These are phyloP conservation scores for Tragelaphus scriptus DNA, from an alignment of 2,113 vertebrate species.

Conservation along the genomic window DNA sequence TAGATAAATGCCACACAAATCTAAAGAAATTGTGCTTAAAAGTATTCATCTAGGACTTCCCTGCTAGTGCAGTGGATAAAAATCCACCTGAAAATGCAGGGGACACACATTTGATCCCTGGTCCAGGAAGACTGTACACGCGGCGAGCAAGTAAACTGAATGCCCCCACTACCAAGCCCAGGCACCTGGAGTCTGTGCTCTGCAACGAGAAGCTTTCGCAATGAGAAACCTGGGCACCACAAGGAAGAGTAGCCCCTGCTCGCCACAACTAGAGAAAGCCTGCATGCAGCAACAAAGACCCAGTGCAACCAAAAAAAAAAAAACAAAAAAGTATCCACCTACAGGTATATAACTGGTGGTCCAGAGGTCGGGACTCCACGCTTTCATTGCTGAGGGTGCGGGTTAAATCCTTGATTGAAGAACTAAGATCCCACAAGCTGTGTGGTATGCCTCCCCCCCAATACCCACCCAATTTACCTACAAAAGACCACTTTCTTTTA, in stretches of 20 bases:
- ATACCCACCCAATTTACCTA: background rate
- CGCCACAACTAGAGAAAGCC: background rate
- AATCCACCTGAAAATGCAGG: background rate
- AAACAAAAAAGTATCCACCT: background rate
- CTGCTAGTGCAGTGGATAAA: background rate
- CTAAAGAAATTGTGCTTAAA: background rate
- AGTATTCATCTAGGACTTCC: background rate
- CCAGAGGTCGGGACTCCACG: background rate
- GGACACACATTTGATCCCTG: background rate
- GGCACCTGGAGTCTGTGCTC: background rate
- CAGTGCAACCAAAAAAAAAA: background rate
- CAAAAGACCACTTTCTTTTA: background rate
- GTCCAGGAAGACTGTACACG: background rate
- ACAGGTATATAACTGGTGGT: background rate
- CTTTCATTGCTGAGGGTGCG: background rate
- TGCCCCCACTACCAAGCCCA: background rate
- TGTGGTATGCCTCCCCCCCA: background rate
- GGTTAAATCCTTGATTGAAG: background rate
- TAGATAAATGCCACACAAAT: background rate
- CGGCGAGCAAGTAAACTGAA: accelerated
- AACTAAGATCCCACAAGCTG: background rate
- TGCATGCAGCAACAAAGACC: background rate
- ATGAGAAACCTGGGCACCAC: background rate
- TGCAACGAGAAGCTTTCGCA: background rate
- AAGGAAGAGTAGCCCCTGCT: background rate